These are phyloP conservation scores for Tachina lurida DNA, from an alignment of 2,888 invertebrate genomes.

Conservation along the genomic window DNA sequence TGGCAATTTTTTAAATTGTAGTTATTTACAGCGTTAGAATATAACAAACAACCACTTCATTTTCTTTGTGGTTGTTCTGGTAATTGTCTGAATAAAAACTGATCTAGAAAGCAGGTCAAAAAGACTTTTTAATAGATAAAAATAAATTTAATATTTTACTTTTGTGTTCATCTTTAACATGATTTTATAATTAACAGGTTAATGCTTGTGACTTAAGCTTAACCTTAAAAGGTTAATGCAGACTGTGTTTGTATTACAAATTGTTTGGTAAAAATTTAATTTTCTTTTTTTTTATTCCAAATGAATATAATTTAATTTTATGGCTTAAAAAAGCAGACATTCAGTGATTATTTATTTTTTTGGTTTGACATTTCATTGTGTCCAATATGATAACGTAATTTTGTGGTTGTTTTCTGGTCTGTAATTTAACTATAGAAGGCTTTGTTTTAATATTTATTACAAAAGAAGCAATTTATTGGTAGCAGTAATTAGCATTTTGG, in stretches of 20 bases:
- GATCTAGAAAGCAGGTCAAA: conserved; percentile 6
- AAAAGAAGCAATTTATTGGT: too few relatives aligned
- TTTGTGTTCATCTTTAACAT: background rate
- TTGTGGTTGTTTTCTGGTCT: too few relatives aligned
- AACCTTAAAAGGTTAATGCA: conserved; percentile 22
- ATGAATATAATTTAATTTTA: background rate
- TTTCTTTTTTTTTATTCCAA: background rate
- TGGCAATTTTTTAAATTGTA: conserved; percentile 47
- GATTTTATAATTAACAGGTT: background rate
- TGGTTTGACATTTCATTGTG: too few relatives aligned
- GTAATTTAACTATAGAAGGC: too few relatives aligned
- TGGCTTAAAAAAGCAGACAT: background rate
- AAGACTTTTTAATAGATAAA: background rate
- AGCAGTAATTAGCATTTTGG: too few relatives aligned
- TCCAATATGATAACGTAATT: too few relatives aligned
- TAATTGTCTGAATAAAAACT: conserved; percentile 1
- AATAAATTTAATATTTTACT: background rate
- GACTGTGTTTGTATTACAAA: background rate
- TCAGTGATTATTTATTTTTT: background rate
- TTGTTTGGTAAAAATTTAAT: background rate
- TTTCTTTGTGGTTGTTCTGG: background rate
- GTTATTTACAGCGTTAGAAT: conserved; percentile 29
- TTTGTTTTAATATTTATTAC: too few relatives aligned
- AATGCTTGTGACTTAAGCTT: background rate
- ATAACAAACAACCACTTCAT: background rate